Base-by-base conservation (phyloP, 2,888 invertebrate genomes). In the Cryptus viduatorius region DNA sequence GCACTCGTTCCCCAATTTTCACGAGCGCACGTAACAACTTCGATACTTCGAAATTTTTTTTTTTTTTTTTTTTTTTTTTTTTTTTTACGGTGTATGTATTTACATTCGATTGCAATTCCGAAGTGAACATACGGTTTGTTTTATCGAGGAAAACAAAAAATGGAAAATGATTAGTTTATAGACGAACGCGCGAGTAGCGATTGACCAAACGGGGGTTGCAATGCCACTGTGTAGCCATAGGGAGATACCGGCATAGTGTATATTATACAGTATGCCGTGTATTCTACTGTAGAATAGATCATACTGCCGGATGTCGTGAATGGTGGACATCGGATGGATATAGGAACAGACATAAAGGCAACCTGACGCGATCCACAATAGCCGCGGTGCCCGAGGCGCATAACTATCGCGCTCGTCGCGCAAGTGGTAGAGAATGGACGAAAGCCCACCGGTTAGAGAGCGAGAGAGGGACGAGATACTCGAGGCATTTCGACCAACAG, bases 351-450 rank as follows among this genome's bases (percentile, higher is more conserved):
- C 90, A 91, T 92, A 90, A 91, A 90, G 90, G 89, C 92, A 91
- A 91, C 90, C 90, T 91, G 92, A 90, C 91, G 91, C 90, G 89
- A 88, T 89, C 89, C 90, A 90, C 91, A 91, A 90, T 88, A 90
- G 89, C 88, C 61, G 37, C 79, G 89, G 90, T 86, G 89, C 90
- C 89, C 90, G 89, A 87, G 87, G 88, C 84, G 87, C 82, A 84
- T 88, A 89, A 87, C 90, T 90, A 91, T 89, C 88, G 87, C 75
- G 77, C 73, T 79, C 46, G 61, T 75, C 53, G 61, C 67, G 42
- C 73, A 12, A 50, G 44, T 19, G n/a, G 50, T 31, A 69, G 79
- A 75, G 75, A 69, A 75, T 69, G 53, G 59, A 61, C 31, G 69
- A 75, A 83, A 75, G 48, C 69, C 71, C 37, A 0, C 37, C 37